These are phyloP conservation scores for Diabrotica virgifera DNA, from an alignment of 1,140 invertebrate genomes.

Conservation along the genomic window DNA sequence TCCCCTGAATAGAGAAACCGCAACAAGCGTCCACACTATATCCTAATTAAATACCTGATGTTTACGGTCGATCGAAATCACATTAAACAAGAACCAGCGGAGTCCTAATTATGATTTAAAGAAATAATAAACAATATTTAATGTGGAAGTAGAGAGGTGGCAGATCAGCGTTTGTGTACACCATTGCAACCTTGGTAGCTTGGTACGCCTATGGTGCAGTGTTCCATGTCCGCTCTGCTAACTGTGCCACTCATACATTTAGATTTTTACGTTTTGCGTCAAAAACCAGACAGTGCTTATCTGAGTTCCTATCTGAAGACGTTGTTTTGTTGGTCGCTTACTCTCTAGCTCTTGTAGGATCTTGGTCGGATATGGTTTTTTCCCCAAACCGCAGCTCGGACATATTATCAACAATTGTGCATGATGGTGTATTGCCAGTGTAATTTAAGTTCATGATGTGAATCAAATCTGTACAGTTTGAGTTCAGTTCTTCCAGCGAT, in stretches of 20 bases:
- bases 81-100: no score
- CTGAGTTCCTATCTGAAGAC: neutral
- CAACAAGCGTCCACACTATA: no score
- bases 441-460: neutral
- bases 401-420: neutral
- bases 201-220: neutral
- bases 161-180: neutral
- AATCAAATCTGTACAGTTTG: neutral
- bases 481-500: no score
- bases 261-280: neutral
- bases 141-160: neutral
- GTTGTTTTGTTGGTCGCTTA: neutral
- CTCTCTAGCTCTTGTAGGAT: neutral
- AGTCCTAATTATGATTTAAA: neutral
- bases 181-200: neutral
- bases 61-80: no score
- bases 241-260: neutral
- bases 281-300: neutral
- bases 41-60: no score
- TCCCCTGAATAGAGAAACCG: no score
- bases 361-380: slow-evolving; percentile 2
- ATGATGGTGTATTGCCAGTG: neutral
- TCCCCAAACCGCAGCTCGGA: neutral
- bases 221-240: neutral
- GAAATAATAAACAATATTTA: neutral